Base-by-base conservation (phyloP, 2,888 invertebrate species). In the Gandaritis pyraliata region DNA sequence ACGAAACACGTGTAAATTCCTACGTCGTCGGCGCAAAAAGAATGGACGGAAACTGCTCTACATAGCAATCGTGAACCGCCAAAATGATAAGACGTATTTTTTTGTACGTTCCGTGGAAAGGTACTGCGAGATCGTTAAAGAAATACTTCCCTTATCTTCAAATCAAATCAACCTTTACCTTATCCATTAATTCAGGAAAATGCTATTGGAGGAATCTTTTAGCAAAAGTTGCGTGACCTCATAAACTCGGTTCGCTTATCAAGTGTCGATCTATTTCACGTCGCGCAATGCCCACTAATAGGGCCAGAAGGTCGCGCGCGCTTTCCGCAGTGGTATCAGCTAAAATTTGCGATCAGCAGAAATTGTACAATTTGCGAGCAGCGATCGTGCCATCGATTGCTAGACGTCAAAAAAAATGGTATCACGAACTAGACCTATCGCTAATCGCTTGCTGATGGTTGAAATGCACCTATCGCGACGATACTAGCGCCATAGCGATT, bases 221-320 rank as follows among this genome's bases (percentile, higher is more conserved):
- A 55, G 39, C 36, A 61, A 45, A 55, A 53, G 43, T 64, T 70
- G 70, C 70, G 66, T 70, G 70, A 68, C 68, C 65, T 47, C 49
- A 45, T 47, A 59, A 62, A 64, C 36, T 49, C 50, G 51, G 36
- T 13, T 43, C 46, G 58, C 60, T 68, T 71, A 71, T 71, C 71
- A 58, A 65, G 67, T 65, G 65, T 57, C 59, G 63, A 68, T 71
- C 69, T 61, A 63, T 64, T 64, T 45, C 65, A 63, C 63, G 70
- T 66, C 63, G 62, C 61, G 60, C 60, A 62, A 69, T 65, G 56
- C 61, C 61, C 58, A 53, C 67, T 71, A 63, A 65, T 66, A 64
- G 60, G 63, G 61, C 65, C 38, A 39, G 62, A 71, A 71, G 67
- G 71, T 66, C 69, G 69, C 63, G 65, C 65, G 69, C 66, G 69